A percentile compares a stretch with the other conserved stretches of the same genome.
phyloP scores from a whole-genome alignment of 2,888 invertebrate genomes.

The Magallana nippona region DNA sequence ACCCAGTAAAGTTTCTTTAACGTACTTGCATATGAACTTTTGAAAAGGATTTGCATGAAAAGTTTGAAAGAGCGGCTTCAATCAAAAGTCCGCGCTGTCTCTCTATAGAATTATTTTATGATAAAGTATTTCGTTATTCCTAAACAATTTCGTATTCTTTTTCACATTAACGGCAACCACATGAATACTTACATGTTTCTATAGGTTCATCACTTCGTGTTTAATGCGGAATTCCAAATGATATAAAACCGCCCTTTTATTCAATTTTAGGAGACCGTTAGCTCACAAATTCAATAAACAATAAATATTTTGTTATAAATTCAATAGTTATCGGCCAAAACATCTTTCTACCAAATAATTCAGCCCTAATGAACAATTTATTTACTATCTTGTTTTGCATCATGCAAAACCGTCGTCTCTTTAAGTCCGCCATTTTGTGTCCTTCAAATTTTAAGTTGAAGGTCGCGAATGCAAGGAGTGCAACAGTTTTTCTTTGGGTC shows the following conservation, averaged over 20 bases:
- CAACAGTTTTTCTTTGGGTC: not conserved
- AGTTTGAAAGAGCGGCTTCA: too few species aligned
- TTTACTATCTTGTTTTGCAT: not conserved
- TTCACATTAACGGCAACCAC: too few species aligned
- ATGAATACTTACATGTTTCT: not conserved
- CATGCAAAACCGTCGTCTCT: not conserved
- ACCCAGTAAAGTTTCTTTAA: too few species aligned
- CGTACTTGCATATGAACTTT: too few species aligned
- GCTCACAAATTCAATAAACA: not conserved
- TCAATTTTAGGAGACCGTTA: not conserved
- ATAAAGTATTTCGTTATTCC: too few species aligned
- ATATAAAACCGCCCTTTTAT: not conserved
- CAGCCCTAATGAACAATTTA: not conserved
- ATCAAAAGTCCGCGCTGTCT: too few species aligned
- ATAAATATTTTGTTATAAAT: not conserved
- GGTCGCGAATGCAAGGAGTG: not conserved
- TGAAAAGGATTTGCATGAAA: too few species aligned
- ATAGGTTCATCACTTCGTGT: not conserved
- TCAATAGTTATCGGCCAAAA: not conserved
- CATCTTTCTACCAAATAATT: constrained; percentile 12
- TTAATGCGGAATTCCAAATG: not conserved
- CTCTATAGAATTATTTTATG: too few species aligned
- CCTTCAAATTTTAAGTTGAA: not conserved
- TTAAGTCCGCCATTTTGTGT: constrained; percentile 24
- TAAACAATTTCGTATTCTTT: too few species aligned